phyloP scores from a whole-genome alignment of 2,797 vertebrate species.

The Tolypeutes matacus region DNA sequence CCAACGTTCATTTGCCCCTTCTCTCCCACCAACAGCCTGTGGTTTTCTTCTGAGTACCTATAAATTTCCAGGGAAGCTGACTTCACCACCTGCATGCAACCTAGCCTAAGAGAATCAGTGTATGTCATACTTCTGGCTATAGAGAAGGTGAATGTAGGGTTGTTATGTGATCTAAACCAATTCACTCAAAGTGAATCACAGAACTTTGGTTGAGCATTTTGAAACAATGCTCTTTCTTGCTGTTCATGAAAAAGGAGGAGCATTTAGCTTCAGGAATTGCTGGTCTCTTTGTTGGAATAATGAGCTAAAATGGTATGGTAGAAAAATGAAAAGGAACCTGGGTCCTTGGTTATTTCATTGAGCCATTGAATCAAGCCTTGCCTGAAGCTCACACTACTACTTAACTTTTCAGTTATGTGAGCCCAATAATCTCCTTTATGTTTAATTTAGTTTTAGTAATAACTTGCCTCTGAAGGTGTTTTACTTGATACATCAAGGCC shows the following conservation, averaged over 20 bases:
- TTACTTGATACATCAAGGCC: background rate
- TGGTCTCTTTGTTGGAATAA: background rate
- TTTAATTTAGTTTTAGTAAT: background rate
- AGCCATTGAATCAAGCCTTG: background rate
- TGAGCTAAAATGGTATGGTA: background rate
- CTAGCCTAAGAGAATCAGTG: background rate
- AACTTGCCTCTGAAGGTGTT: background rate
- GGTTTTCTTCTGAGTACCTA: background rate
- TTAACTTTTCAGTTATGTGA: background rate
- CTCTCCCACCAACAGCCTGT: background rate
- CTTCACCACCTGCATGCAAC: background rate
- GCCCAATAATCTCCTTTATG: background rate
- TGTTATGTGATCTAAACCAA: background rate
- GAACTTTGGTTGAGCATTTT: conserved; percentile 6
- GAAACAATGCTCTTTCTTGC: background rate
- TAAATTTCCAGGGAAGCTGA: background rate
- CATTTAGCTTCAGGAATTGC: background rate
- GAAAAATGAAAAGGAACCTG: background rate
- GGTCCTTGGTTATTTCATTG: background rate
- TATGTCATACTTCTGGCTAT: background rate
- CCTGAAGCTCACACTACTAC: background rate
- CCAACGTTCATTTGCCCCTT: background rate
- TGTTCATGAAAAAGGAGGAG: background rate
- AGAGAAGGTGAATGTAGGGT: background rate
- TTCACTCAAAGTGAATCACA: background rate